Percentiles rank a stretch among this genome's conserved stretches.
These are phyloP conservation scores for Rhyacichthys aspro DNA, from an alignment of 2,797 vertebrate species.

Conservation along the genomic window DNA sequence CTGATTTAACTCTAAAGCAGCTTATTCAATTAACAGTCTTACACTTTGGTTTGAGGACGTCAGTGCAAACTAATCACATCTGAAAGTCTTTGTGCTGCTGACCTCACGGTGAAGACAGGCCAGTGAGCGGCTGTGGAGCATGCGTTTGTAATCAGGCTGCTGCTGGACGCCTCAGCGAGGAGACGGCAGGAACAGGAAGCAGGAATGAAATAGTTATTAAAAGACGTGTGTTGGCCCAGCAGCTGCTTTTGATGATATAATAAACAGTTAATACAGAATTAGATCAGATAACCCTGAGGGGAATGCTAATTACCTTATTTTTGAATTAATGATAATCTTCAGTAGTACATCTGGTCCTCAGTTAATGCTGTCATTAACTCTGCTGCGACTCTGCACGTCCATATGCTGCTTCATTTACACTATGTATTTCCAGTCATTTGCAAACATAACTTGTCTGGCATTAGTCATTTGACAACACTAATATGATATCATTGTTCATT, in stretches of 20 bases:
- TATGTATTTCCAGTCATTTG: constrained; percentile 16
- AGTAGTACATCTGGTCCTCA: constrained; percentile 59
- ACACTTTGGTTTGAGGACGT: constrained; percentile 36
- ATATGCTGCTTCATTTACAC: constrained; percentile 13
- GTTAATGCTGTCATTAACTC: constrained; percentile 48
- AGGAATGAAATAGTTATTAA: constrained; percentile 70
- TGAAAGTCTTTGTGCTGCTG: constrained; percentile 45
- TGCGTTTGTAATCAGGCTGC: constrained; percentile 68
- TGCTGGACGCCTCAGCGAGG: constrained; percentile 45
- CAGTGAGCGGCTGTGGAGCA: constrained; percentile 25
- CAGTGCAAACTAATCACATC: constrained; percentile 43
- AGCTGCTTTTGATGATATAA: constrained; percentile 77
- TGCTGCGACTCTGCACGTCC: constrained; percentile 27
- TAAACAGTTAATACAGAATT: constrained; percentile 74
- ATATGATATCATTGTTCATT: constrained; percentile 3
- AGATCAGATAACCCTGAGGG: constrained; percentile 64
- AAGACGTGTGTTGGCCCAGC: constrained; percentile 48
- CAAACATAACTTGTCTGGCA: constrained; percentile 1
- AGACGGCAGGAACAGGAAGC: constrained; percentile 47
- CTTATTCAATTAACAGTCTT: constrained; percentile 24
- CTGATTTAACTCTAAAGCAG: constrained; percentile 40
- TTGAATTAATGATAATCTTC: constrained; percentile 60
- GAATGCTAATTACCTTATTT: constrained; percentile 69
- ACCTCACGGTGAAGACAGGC: constrained; percentile 41
- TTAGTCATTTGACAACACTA: neutral